These are phyloP conservation scores for Mythimna loreyi DNA, from an alignment of 2,888 invertebrate genomes.

Conservation along the genomic window DNA sequence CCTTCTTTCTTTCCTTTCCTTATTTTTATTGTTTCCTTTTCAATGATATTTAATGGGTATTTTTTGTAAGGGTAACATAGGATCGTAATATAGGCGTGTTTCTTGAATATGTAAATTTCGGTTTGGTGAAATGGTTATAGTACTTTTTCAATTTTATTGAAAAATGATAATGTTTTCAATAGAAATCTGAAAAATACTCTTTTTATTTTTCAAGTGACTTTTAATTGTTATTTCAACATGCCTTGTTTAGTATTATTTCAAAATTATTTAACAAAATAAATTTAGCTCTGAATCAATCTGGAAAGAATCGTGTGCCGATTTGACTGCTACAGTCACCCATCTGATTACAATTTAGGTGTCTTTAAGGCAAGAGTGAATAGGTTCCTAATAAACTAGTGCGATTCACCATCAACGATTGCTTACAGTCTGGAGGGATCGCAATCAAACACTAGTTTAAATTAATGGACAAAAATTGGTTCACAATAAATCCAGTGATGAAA, in stretches of 20 bases:
- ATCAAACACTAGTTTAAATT: too few species aligned
- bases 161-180: neutral
- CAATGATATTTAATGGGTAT: too few species aligned
- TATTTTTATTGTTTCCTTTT: too few species aligned
- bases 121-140: constrained; percentile 3
- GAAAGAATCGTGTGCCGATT: too few species aligned
- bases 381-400: too few species aligned
- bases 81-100: neutral
- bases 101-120: neutral
- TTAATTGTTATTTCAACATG: neutral
- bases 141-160: neutral
- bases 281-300: too few species aligned
- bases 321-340: neutral
- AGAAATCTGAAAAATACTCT: neutral
- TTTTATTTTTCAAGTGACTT: neutral
- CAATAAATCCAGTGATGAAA: neutral
- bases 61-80: neutral
- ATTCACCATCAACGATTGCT: too few species aligned
- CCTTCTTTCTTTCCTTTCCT: neutral
- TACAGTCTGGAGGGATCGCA: too few species aligned
- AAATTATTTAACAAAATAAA: neutral
- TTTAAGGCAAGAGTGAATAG: too few species aligned
- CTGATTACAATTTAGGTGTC: too few species aligned
- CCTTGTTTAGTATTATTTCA: neutral
- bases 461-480: neutral